Base-by-base conservation (phyloP, 2,888 invertebrate species). In the Lasioglossum oenotherae region DNA sequence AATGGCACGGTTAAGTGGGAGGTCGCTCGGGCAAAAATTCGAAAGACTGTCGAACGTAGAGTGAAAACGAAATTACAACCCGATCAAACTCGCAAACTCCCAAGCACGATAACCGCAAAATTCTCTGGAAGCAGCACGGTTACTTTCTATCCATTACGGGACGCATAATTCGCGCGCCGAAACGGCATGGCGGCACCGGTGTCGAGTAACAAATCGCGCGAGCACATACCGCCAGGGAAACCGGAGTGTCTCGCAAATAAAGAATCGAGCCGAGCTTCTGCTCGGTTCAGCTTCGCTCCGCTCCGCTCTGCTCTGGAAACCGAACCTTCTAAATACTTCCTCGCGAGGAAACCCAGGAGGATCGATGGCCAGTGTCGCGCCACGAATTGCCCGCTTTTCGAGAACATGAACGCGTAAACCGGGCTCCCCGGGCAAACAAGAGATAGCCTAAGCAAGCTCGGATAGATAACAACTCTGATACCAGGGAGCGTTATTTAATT, bases 401-500 rank as follows among this genome's bases (percentile, higher is more conserved):
- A 83, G 88, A 80, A 90, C 81, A 81, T 82, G 80, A 87, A 88
- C 88, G 85, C 78, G 84, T 86, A 85, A 27, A 81, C 85, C 81
- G 74, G 78, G 75, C 80, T 82, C 74, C 53, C 53, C 89, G 90
- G 89, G 90, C 89, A 92, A 92, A 91, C 91, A 92, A 86, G 87
- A 87, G 92, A 93, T 93, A 93, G 91, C 90, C 90, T 81, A 88
- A 90, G 91, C 86, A 92, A 93, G 92, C 90, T 91, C 90, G 90
- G 91, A 92, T 91, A 93, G 93, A 93, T 93, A 93, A 93, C 92
- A 72, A 79, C 90, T 92, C 23, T 53, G 92, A 93, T 93, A 93
- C 85, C 84, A 79, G 81, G 74, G 64, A 85, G 80, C 82, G 86
- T 93, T 93, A 93, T 93, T 93, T 92, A 92, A 93, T 90, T 88